phyloP scores from a whole-genome alignment of 1,140 invertebrate species.

The Agrypnia vestita region DNA sequence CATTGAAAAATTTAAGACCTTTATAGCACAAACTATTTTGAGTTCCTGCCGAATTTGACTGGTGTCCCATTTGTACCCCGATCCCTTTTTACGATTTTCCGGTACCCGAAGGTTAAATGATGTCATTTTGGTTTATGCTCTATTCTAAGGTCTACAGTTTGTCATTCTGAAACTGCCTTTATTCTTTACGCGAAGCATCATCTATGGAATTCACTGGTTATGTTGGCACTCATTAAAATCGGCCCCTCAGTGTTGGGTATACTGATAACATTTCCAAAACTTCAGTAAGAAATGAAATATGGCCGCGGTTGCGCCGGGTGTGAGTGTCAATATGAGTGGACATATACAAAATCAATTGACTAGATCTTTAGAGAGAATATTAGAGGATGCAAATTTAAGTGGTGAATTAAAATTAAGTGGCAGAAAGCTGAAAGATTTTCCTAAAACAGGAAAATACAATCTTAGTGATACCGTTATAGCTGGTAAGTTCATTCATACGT shows the following conservation, averaged over 20 bases:
- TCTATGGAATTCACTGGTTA: no score
- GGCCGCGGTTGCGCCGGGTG: constrained; percentile 71
- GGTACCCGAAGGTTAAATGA: no score
- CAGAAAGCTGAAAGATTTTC: constrained; percentile 92
- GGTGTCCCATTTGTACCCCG: no score
- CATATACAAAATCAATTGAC: constrained; percentile 77
- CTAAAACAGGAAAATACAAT: constrained; percentile 88
- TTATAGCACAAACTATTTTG: no score
- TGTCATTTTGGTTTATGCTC: no score
- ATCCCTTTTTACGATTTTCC: no score
- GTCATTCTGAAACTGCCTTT: no score
- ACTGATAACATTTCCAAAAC: not conserved
- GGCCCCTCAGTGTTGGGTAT: not conserved
- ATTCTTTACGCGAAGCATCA: no score
- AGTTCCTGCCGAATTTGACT: no score
- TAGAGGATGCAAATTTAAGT: constrained; percentile 92
- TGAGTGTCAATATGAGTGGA: constrained; percentile 71
- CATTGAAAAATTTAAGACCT: no score
- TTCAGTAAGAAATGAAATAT: constrained; percentile 66
- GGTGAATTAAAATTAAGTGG: constrained; percentile 91
- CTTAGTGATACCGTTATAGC: constrained; percentile 90
- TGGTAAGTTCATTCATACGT: constrained; percentile 76
- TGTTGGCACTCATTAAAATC: no score
- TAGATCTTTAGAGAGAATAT: constrained; percentile 87
- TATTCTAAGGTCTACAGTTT: no score